Evolutionary conservation across 2,113 vertebrate species (phyloP).

Genomic region (Equus quagga): DNA sequence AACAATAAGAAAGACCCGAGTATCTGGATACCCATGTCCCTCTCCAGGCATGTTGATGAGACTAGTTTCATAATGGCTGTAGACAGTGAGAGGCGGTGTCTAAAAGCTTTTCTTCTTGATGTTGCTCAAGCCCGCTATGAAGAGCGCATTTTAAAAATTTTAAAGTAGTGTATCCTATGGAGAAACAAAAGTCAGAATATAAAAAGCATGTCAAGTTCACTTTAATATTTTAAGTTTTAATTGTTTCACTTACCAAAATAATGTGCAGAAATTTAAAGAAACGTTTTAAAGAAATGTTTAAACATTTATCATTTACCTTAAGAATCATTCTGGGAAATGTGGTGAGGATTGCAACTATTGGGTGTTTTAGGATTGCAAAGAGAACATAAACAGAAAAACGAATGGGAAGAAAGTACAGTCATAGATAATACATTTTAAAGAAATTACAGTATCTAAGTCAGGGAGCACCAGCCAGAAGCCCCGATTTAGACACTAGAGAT

Average conservation of each 20-base stretch:
- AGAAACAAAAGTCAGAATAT: constrained; percentile 24
- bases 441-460: not conserved
- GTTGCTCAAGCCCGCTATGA: not conserved
- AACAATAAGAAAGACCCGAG: not conserved
- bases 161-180: not conserved
- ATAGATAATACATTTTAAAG: not conserved
- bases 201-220: not conserved
- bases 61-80: not conserved
- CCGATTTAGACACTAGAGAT: not conserved
- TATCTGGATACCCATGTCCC: not conserved
- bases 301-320: constrained; percentile 2
- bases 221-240: not conserved
- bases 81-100: not conserved
- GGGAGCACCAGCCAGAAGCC: not conserved
- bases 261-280: not conserved
- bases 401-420: not conserved
- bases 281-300: not conserved
- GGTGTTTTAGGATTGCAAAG: not conserved
- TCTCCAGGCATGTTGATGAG: not conserved
- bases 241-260: not conserved
- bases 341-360: not conserved
- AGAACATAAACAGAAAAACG: not conserved
- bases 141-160: not conserved
- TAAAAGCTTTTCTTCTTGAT: not conserved
- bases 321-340: not conserved